Percentiles rank a stretch among this genome's conserved stretches.
Conservation (phyloP, 2,888 invertebrate genomes). For the Coenonympha arcania region DNA sequence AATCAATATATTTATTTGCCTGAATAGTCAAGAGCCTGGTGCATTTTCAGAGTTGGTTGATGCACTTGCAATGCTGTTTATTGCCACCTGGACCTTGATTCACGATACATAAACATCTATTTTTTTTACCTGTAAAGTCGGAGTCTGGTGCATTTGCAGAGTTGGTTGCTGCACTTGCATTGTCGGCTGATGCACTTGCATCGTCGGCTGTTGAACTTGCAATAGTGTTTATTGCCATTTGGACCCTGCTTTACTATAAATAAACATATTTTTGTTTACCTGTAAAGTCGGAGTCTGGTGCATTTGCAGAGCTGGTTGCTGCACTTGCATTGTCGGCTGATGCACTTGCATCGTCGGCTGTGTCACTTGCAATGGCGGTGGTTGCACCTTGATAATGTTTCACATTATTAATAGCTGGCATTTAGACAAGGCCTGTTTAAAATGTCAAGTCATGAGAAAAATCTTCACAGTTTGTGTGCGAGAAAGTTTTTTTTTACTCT, state of each 20-base stretch:
- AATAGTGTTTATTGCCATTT: too few species aligned
- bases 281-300: constrained; percentile 34
- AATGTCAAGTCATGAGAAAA: too few species aligned
- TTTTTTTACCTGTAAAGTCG: constrained; percentile 20
- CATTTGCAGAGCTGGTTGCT: constrained; percentile 42
- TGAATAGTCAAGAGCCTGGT: too few species aligned
- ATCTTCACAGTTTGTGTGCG: too few species aligned
- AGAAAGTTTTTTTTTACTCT: too few species aligned
- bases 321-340: constrained; percentile 48
- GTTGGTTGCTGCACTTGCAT: constrained; percentile 46
- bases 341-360: constrained; percentile 48
- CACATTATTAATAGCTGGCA: background rate
- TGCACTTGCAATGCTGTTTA: too few species aligned
- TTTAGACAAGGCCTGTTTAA: too few species aligned
- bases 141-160: constrained; percentile 40
- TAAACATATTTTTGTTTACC: constrained; percentile 24
- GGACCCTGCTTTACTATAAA: background rate
- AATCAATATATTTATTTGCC: too few species aligned
- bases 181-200: constrained; percentile 50
- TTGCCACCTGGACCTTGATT: too few species aligned
- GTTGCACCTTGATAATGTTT: constrained; percentile 30
- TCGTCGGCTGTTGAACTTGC: constrained; percentile 39
- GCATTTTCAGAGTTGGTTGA: too few species aligned
- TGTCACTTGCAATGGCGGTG: constrained; percentile 39
- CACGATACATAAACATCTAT: too few species aligned